Evolutionary conservation across 30 jellyfish, hydroid and myxozoan genomes (phyloP).

Genomic region (Cassiopea andromeda): DNA sequence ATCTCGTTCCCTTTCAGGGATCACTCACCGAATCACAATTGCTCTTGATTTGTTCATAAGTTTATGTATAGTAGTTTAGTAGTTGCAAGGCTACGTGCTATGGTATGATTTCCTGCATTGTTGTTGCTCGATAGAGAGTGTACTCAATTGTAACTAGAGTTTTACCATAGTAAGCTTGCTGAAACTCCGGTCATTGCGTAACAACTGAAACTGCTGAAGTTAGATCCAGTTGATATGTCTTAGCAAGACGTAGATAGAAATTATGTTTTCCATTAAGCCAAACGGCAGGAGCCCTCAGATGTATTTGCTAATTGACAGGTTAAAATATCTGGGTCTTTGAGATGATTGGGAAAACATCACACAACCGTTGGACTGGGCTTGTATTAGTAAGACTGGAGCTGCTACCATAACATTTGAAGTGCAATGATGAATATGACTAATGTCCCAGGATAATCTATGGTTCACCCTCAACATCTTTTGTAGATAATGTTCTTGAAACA

Average conservation of each 20-base stretch:
- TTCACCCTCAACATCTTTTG: not conserved
- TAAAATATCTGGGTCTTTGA: slow-evolving; percentile 20
- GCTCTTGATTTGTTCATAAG: no score
- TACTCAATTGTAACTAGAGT: not conserved
- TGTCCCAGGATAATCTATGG: not conserved
- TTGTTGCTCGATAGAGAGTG: no score
- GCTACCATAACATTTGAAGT: not conserved
- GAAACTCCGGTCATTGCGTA: slow-evolving; percentile 1
- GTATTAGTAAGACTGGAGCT: not conserved
- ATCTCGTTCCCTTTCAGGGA: no score
- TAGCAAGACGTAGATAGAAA: slow-evolving; percentile 13
- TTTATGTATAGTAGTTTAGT: not conserved
- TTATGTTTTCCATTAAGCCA: not conserved
- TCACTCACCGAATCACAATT: no score
- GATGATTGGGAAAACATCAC: slow-evolving; percentile 13
- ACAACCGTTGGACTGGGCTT: not conserved
- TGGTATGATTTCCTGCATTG: no score
- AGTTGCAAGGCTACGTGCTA: no score
- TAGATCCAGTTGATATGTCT: slow-evolving; percentile 21
- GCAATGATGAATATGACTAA: not conserved
- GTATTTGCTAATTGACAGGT: not conserved
- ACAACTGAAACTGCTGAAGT: slow-evolving; percentile 12
- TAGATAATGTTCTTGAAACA: slow-evolving; percentile 7
- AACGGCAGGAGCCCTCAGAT: not conserved
- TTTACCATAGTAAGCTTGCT: not conserved